These are phyloP conservation scores for Lophius piscatorius DNA, from an alignment of 2,113 vertebrate species.

Conservation along the genomic window DNA sequence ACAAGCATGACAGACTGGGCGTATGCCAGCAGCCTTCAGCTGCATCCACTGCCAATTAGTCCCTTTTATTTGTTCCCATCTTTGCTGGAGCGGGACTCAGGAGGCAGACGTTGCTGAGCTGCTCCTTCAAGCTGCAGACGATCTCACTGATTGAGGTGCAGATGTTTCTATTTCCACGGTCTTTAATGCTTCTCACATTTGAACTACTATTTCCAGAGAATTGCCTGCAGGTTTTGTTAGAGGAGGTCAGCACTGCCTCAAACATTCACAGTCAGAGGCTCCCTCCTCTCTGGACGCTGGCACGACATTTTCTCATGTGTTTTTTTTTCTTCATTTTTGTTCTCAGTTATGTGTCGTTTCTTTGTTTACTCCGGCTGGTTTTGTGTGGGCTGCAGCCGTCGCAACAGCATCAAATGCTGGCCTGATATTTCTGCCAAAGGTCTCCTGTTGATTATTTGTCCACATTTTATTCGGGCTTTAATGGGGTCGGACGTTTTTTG, in stretches of 20 bases:
- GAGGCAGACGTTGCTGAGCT: too few relatives aligned
- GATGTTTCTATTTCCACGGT: slow-evolving; percentile 1
- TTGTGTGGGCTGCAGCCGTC: not conserved
- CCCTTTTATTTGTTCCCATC: slow-evolving; percentile 68
- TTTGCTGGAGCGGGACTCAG: too few relatives aligned
- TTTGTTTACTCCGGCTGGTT: slow-evolving; percentile 26
- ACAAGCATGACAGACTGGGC: slow-evolving; percentile 1
- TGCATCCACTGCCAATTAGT: slow-evolving; percentile 69
- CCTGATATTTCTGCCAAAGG: slow-evolving; percentile 17
- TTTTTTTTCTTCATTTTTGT: not conserved
- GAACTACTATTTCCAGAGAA: slow-evolving; percentile 2
- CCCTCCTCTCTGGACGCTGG: slow-evolving; percentile 4
- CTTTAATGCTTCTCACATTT: slow-evolving; percentile 5
- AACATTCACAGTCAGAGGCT: slow-evolving; percentile 12
- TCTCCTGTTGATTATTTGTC: slow-evolving; percentile 40
- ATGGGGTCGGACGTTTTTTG: slow-evolving; percentile 48
- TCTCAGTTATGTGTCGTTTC: slow-evolving; percentile 28
- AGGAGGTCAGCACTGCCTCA: not conserved
- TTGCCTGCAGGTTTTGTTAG: slow-evolving; percentile 1
- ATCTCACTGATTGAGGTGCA: slow-evolving; percentile 25
- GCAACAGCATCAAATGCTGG: slow-evolving; percentile 19
- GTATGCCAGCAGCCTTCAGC: slow-evolving; percentile 60
- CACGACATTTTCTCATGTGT: slow-evolving; percentile 28
- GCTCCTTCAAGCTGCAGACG: slow-evolving; percentile 34
- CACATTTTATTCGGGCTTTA: slow-evolving; percentile 46